Percentiles rank a stretch among this genome's conserved stretches.
phyloP scores from a whole-genome alignment of 2,113 vertebrate genomes.

The Cichladusa arquata region DNA sequence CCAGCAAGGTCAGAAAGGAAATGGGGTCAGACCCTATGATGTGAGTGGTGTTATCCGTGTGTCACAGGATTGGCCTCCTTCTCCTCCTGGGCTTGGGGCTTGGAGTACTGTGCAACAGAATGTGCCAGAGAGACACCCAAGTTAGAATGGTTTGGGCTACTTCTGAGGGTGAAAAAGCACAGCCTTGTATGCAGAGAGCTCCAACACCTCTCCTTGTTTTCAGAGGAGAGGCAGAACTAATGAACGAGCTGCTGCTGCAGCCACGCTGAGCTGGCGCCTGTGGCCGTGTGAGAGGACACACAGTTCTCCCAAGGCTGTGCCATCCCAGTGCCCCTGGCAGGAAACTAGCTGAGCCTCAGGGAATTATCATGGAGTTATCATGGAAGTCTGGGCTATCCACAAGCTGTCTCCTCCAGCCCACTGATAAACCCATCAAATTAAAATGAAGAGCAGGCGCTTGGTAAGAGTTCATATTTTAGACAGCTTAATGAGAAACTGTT shows the following conservation, averaged over 20 bases:
- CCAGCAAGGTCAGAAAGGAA: neutral
- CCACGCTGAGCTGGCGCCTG: neutral
- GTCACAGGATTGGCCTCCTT: neutral
- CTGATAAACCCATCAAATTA: neutral
- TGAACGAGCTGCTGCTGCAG: neutral
- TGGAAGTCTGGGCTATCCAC: neutral
- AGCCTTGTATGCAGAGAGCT: fast-evolving
- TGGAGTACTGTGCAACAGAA: fast-evolving
- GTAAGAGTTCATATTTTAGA: neutral
- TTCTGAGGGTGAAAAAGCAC: neutral
- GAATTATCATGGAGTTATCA: neutral
- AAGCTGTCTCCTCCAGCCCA: neutral
- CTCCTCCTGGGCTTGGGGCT: neutral
- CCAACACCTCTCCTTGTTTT: neutral
- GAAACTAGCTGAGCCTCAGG: neutral
- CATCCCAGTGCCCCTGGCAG: neutral
- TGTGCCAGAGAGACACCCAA: neutral
- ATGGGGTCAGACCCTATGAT: neutral
- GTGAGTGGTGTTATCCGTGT: neutral
- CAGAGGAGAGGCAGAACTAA: neutral
- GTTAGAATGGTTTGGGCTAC: neutral
- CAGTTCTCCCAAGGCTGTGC: neutral
- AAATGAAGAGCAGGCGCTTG: neutral
- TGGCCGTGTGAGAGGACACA: neutral
- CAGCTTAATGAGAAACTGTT: slow-evolving; percentile 36